Conservation (phyloP, 2,113 vertebrate species). For the Platichthys flesus region DNA sequence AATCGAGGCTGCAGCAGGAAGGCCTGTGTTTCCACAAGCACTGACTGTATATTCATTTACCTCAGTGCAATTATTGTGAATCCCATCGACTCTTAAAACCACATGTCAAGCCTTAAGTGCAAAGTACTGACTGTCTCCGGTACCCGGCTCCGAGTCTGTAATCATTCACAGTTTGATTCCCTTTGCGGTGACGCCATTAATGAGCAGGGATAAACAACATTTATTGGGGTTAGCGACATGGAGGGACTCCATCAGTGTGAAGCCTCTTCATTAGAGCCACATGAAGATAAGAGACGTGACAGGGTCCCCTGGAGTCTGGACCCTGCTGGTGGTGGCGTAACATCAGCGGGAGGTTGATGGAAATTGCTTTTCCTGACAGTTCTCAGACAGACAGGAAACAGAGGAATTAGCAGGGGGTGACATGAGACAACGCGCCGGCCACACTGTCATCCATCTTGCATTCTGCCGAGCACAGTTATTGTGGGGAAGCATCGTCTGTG, state of each 20-base stretch:
- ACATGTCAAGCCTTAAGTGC: neutral
- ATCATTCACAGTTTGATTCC: neutral
- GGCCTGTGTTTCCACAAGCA: neutral
- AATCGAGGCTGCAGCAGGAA: no score
- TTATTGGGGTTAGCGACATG: neutral
- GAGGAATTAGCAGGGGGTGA: neutral
- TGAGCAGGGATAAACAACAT: neutral
- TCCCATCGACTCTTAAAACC: neutral
- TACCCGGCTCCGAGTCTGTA: neutral
- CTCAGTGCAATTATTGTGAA: neutral
- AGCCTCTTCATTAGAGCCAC: neutral
- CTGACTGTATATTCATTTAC: neutral
- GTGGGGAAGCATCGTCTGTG: neutral
- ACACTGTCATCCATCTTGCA: no score
- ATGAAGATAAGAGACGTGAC: neutral
- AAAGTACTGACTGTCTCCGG: neutral
- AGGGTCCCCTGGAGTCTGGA: neutral
- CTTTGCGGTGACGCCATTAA: neutral
- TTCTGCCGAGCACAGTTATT: no score
- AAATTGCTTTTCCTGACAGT: neutral
- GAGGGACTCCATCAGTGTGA: neutral
- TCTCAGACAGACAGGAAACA: neutral
- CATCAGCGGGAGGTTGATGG: conserved; percentile 10
- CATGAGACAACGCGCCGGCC: neutral
- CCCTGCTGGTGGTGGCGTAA: neutral